Conservation (phyloP, 2,797 vertebrate genomes). For the Hippoglossus hippoglossus region DNA sequence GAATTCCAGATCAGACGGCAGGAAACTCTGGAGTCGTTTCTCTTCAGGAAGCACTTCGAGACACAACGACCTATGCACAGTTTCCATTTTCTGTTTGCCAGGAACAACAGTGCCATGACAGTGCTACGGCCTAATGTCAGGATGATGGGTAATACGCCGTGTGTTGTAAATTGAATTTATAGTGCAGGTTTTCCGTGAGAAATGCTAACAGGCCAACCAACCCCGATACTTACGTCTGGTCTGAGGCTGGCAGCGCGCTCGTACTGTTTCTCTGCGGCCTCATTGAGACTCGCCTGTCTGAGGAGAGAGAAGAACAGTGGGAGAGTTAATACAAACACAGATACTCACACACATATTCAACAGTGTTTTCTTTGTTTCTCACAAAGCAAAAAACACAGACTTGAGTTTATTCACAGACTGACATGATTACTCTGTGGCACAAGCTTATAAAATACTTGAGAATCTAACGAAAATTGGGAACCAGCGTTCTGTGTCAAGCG, state of each 20-base stretch:
- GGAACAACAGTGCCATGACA: constrained; percentile 45
- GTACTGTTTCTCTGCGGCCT: constrained; percentile 94
- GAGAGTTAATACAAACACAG: background rate
- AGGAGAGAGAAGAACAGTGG: constrained; percentile 31
- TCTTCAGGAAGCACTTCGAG: constrained; percentile 15
- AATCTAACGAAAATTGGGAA: too few relatives aligned
- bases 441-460: too few relatives aligned
- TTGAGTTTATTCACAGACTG: too few relatives aligned
- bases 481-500: too few relatives aligned
- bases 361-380: too few relatives aligned
- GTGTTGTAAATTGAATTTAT: constrained; percentile 58
- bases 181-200: constrained; percentile 33
- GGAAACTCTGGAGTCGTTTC: constrained; percentile 24
- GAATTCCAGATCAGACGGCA: constrained; percentile 12
- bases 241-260: constrained; percentile 90
- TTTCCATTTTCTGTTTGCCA: constrained; percentile 57
- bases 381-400: too few relatives aligned
- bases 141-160: constrained; percentile 29
- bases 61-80: constrained; percentile 11
- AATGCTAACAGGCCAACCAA: constrained; percentile 46
- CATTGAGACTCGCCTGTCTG: constrained; percentile 96
- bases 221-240: constrained; percentile 91
- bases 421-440: too few relatives aligned
- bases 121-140: constrained; percentile 31
- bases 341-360: background rate